These are phyloP conservation scores for Epicampocera succincta DNA, from an alignment of 2,888 invertebrate species.

Conservation along the genomic window DNA sequence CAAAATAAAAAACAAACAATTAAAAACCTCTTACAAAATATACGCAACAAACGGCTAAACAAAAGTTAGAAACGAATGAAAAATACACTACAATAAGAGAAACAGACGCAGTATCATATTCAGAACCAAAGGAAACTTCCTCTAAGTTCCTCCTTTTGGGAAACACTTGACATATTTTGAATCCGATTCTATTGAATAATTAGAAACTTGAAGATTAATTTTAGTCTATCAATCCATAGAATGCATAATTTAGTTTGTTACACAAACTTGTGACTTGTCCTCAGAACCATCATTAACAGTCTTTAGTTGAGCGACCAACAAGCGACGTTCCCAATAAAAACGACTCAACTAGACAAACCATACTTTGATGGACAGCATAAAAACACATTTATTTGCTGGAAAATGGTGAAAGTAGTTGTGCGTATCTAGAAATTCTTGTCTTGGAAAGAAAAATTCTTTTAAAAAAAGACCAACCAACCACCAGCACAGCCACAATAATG, in stretches of 20 bases:
- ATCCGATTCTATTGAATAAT: too few relatives aligned
- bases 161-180: too few relatives aligned
- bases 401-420: conserved; percentile 71
- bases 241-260: background rate
- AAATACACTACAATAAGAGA: background rate
- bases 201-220: too few relatives aligned
- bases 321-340: conserved; percentile 44
- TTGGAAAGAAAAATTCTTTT: conserved; percentile 50
- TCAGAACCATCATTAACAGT: background rate
- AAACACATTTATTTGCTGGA: conserved; percentile 51
- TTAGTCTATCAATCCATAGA: background rate
- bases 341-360: conserved; percentile 24
- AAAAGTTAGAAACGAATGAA: background rate
- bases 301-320: background rate
- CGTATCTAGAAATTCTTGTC: conserved; percentile 70
- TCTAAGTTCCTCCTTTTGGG: too few relatives aligned
- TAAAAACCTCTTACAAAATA: background rate
- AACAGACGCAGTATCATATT: too few relatives aligned
- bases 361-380: conserved; percentile 50
- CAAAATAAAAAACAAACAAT: conserved; percentile 29
- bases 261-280: conserved; percentile 24
- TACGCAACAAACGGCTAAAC: conserved; percentile 1
- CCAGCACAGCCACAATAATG: too few relatives aligned
- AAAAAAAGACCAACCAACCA: too few relatives aligned
- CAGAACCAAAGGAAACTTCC: too few relatives aligned